These are phyloP conservation scores for Drosophila lacicola DNA, from an alignment of 2,888 invertebrate genomes.

Conservation along the genomic window DNA sequence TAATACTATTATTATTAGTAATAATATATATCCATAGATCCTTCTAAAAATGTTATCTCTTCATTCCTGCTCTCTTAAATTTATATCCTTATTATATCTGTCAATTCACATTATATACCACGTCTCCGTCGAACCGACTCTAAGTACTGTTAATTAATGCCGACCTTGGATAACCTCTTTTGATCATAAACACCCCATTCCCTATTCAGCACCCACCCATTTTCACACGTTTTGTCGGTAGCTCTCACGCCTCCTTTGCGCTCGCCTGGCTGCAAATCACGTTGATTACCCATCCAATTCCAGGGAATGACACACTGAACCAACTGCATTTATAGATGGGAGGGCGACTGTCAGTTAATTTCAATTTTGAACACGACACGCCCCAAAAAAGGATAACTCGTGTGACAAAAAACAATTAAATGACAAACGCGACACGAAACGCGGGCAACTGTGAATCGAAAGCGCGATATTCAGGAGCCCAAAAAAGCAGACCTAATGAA, in stretches of 20 bases:
- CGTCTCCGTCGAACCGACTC: not conserved
- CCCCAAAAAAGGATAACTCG: slow-evolving; percentile 71
- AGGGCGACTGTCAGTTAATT: slow-evolving; percentile 68
- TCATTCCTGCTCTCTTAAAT: too few species aligned
- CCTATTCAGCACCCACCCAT: slow-evolving; percentile 4
- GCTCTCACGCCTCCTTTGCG: slow-evolving; percentile 19
- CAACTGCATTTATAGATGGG: slow-evolving; percentile 4
- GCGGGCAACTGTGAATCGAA: slow-evolving; percentile 25
- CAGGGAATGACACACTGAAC: slow-evolving; percentile 11
- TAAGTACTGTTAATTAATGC: not conserved
- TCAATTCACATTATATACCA: not conserved
- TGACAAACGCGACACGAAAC: slow-evolving; percentile 56
- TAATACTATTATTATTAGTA: too few species aligned
- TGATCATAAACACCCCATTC: slow-evolving; percentile 20
- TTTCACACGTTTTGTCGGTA: not conserved
- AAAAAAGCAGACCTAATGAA: slow-evolving; percentile 61
- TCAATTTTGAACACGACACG: slow-evolving; percentile 77
- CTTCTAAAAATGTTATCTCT: too few species aligned
- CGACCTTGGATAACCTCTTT: slow-evolving; percentile 19
- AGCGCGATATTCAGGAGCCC: slow-evolving; percentile 35
- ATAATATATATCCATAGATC: too few species aligned
- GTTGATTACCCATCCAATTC: slow-evolving; percentile 50
- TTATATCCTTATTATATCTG: not conserved
- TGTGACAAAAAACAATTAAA: slow-evolving; percentile 81
- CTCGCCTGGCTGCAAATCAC: slow-evolving; percentile 33